phyloP scores from a whole-genome alignment of 1,140 invertebrate species.

The Antheraea pernyi region DNA sequence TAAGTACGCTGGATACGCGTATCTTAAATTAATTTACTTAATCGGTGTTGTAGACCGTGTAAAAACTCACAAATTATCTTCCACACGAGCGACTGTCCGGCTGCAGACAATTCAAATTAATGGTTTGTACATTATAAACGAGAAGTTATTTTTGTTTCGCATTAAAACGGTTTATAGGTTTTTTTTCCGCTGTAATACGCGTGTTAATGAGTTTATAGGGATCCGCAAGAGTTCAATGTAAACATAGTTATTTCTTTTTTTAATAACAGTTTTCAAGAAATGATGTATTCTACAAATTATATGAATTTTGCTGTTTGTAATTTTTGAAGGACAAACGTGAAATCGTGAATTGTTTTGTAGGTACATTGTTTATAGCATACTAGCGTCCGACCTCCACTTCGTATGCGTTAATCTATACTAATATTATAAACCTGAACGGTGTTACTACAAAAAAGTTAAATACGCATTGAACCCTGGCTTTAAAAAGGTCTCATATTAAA shows the following conservation, averaged over 20 bases:
- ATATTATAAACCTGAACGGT: too few species aligned
- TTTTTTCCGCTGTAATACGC: neutral
- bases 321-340: neutral
- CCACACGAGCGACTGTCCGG: conserved; percentile 34
- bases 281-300: too few species aligned
- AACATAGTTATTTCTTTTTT: neutral
- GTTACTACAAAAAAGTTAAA: too few species aligned
- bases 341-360: neutral
- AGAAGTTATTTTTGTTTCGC: conserved; percentile 47
- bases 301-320: too few species aligned
- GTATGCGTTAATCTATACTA: too few species aligned
- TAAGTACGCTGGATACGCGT: neutral
- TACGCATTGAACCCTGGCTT: too few species aligned
- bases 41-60: conserved; percentile 15
- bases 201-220: neutral
- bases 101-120: conserved; percentile 48
- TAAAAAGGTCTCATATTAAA: too few species aligned
- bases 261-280: neutral
- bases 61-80: conserved; percentile 40
- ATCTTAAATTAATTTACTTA: neutral
- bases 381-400: too few species aligned
- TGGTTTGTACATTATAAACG: conserved; percentile 42
- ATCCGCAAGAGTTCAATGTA: neutral
- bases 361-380: too few species aligned
- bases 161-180: conserved; percentile 33